A percentile compares a stretch with the other conserved stretches of the same genome.
These are phyloP conservation scores for Pachypanchax playfairii DNA, from an alignment of 2,113 vertebrate genomes.

Conservation along the genomic window DNA sequence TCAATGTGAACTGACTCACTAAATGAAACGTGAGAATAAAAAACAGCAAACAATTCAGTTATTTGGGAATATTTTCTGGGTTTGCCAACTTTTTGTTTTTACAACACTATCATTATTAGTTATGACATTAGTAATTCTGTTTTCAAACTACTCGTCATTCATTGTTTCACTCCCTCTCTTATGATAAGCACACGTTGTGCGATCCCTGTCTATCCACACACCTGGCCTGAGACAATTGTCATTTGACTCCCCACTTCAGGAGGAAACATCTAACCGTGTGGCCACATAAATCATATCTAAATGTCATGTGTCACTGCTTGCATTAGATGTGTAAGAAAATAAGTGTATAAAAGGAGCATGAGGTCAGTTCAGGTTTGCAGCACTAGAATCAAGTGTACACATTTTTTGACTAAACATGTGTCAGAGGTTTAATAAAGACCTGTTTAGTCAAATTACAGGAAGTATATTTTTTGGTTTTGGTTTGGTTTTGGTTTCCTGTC, in stretches of 20 bases:
- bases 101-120: not conserved
- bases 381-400: not conserved
- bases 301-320: constrained; percentile 19
- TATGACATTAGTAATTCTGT: not conserved
- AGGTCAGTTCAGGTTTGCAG: constrained; percentile 7
- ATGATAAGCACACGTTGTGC: constrained; percentile 33
- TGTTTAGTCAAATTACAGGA: too few species aligned
- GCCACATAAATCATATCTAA: constrained; percentile 44
- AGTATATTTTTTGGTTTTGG: too few species aligned
- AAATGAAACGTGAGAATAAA: too few species aligned
- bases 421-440: too few species aligned
- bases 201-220: constrained; percentile 26
- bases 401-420: not conserved
- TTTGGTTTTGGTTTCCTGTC: too few species aligned
- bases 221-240: constrained; percentile 26
- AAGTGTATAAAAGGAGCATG: not conserved
- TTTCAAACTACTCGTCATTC: not conserved
- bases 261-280: constrained; percentile 47
- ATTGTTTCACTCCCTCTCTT: constrained; percentile 8
- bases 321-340: constrained; percentile 26
- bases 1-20: too few species aligned
- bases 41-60: too few species aligned
- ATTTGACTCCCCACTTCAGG: constrained; percentile 42
- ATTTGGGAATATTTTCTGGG: too few species aligned
- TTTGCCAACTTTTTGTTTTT: constrained; percentile 16